A percentile compares a stretch with the other conserved stretches of the same genome.
These are phyloP conservation scores for Psylliodes chrysocephalus DNA, from an alignment of 2,888 invertebrate species.

Conservation along the genomic window DNA sequence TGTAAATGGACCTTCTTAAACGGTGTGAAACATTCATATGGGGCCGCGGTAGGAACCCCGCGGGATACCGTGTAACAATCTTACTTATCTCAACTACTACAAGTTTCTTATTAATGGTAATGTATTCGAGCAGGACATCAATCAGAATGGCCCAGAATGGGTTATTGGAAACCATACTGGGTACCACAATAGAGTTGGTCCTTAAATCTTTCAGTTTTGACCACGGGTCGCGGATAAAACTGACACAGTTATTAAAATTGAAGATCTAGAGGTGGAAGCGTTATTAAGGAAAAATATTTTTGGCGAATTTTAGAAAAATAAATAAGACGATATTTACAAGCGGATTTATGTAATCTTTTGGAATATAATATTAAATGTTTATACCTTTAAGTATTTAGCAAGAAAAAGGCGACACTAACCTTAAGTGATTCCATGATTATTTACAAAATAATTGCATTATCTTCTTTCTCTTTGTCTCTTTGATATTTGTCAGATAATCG, in stretches of 20 bases:
- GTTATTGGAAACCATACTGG: conserved; percentile 51
- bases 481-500: too few relatives aligned
- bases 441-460: too few relatives aligned
- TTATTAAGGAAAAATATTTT: too few relatives aligned
- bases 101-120: conserved; percentile 58
- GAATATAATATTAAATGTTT: too few relatives aligned
- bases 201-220: conserved; percentile 44
- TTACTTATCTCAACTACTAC: conserved; percentile 61
- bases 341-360: too few relatives aligned
- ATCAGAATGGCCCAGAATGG: conserved; percentile 45
- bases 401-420: too few relatives aligned
- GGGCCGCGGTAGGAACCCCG: conserved; percentile 57
- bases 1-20: conserved; percentile 50
- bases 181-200: conserved; percentile 48
- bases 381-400: too few relatives aligned
- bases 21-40: conserved; percentile 62
- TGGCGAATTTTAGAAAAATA: too few relatives aligned
- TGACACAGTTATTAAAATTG: conserved; percentile 42
- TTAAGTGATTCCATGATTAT: too few relatives aligned
- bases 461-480: too few relatives aligned
- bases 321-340: too few relatives aligned
- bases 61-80: conserved; percentile 62
- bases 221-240: conserved; percentile 34
- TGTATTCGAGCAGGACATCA: conserved; percentile 55
- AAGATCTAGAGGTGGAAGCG: conserved; percentile 19